These are phyloP conservation scores for Mystacornis crossleyi DNA, from an alignment of 2,113 vertebrate species.

Conservation along the genomic window DNA sequence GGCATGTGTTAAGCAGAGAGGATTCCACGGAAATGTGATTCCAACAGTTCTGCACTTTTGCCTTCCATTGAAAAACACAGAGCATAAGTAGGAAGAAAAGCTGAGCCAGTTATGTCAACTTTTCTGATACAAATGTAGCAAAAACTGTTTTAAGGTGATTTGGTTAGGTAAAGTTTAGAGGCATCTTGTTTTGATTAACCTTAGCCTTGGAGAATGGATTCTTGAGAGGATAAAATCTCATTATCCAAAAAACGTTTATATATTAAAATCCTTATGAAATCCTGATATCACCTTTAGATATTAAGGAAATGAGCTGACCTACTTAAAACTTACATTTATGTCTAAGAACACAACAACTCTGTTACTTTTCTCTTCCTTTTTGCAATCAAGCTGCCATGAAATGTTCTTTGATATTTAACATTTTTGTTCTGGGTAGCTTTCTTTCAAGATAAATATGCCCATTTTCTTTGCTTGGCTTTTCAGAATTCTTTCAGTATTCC, in stretches of 20 bases:
- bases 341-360: background rate
- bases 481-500: conserved; percentile 14
- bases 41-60: background rate
- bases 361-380: background rate
- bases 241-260: background rate
- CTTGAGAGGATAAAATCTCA: background rate
- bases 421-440: background rate
- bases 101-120: background rate
- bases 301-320: background rate
- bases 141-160: background rate
- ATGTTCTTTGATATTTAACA: background rate
- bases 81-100: background rate
- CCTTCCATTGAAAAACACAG: background rate
- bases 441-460: background rate
- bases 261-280: background rate
- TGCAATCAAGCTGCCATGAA: background rate
- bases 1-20: background rate
- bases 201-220: background rate
- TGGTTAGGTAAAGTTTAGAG: background rate
- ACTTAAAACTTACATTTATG: background rate
- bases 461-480: background rate
- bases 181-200: background rate
- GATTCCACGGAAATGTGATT: background rate
- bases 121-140: background rate
- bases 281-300: background rate